Base-by-base conservation (phyloP, 2,888 invertebrate genomes). In the Octonoba sinensis region DNA sequence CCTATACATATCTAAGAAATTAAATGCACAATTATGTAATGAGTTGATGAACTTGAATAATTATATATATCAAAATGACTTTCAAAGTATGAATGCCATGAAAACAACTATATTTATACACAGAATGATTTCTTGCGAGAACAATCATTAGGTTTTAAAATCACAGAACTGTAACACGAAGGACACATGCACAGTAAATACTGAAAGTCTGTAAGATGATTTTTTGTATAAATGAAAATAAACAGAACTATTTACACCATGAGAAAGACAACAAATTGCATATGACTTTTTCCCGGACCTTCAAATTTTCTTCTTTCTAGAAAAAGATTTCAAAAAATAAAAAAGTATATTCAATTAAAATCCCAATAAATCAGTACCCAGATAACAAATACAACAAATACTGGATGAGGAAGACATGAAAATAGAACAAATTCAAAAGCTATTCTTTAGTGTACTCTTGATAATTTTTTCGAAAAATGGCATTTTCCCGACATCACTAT, bases 141-240 rank as follows among this genome's bases (percentile, higher is more conserved):
- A 64, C 36, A 64, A 65, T 22, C 47, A 65, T 65, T 47, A 46
- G 47, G 22, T 72, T 44, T 79, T 62, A 73, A 73, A 81, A 81
- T 81, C 79, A 81, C 79, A 81, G 79, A 64, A 81, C 66, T 67
- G 73, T 54, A 81, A 81, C 67, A 81, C 69, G 74, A 69, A 60
- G 51, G 46, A 62, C 46, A 67, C 78, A 72, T 79, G 78, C 46
- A 76, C 73, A 67, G 79, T 46, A 56, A 73, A 79, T 79, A 79
- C 79, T 79, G 79, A 79, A 67, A 69, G 46, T 69, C 69, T 49
- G 20, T 46, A n/a, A 24, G 78, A 72, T 59, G 57, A 62, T 22
- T 66, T 73, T 62, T 54, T 81, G 73, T 81, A 81, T 73, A 81
- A 36, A 36, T 36, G 36, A 36, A 60, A 64, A 18, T 67, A 24